Percentiles rank a stretch among this genome's conserved stretches.
phyloP scores from a whole-genome alignment of 2,888 invertebrate species.

The Phengaris alcon region DNA sequence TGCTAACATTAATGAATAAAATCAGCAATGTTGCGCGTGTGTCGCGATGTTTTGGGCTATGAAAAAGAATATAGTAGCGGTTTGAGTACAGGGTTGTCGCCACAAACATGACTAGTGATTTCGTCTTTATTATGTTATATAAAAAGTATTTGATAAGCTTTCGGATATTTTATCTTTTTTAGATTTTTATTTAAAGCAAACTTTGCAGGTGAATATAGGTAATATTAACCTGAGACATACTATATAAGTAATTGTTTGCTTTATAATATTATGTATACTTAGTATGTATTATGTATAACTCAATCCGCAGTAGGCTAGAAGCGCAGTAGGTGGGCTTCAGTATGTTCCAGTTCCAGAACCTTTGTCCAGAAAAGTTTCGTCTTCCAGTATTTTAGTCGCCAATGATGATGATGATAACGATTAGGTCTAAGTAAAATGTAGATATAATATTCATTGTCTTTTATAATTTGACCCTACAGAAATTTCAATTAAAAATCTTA shows the following conservation, averaged over 20 bases:
- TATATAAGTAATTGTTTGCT: too few species aligned
- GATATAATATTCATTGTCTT: not conserved
- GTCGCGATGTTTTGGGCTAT: constrained; percentile 28
- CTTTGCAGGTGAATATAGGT: not conserved
- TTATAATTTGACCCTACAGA: not conserved
- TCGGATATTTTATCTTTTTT: constrained; percentile 9
- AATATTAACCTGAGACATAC: too few species aligned
- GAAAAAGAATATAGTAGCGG: constrained; percentile 41
- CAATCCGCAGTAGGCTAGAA: too few species aligned
- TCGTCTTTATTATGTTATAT: constrained; percentile 50
- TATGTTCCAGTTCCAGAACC: too few species aligned
- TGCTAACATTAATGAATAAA: constrained; percentile 41
- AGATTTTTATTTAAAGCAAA: not conserved
- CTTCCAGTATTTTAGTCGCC: too few species aligned
- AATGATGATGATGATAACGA: too few species aligned
- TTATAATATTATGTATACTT: too few species aligned
- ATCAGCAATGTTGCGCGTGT: constrained; percentile 18
- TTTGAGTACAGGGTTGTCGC: constrained; percentile 71
- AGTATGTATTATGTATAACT: too few species aligned
- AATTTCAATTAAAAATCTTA: not conserved
- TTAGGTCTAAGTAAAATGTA: too few species aligned
- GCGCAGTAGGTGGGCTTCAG: too few species aligned
- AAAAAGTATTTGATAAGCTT: constrained; percentile 34
- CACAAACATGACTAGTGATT: constrained; percentile 71
- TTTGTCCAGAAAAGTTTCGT: too few species aligned